Evolutionary conservation across 2,888 invertebrate genomes (phyloP).

Genomic region (Caenorhabditis zanzibari): DNA sequence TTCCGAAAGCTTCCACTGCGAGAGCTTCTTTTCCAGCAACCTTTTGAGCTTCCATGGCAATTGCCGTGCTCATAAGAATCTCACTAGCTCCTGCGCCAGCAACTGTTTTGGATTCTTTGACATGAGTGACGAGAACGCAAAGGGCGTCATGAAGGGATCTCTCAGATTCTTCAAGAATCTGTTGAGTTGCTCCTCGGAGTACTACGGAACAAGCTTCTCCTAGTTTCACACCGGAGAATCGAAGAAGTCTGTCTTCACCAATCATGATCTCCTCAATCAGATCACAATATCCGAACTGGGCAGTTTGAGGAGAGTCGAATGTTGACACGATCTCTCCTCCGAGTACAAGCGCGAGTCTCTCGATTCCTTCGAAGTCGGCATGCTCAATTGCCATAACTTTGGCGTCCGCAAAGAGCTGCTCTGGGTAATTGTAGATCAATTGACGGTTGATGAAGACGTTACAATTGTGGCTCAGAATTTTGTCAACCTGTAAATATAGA

Average conservation of each 20-base stretch:
- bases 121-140: slow-evolving; percentile 96
- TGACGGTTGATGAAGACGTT: slow-evolving; percentile 99
- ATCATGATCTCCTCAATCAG: slow-evolving; percentile 98
- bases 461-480: slow-evolving; percentile 94
- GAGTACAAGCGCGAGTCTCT: slow-evolving; percentile 95
- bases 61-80: slow-evolving; percentile 97
- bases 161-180: slow-evolving; percentile 98
- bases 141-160: slow-evolving; percentile 98
- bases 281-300: slow-evolving; percentile 95
- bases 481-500: slow-evolving; percentile 86
- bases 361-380: slow-evolving; percentile 99
- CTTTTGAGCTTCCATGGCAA: slow-evolving; percentile 84
- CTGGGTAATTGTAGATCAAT: slow-evolving; percentile 99
- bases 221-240: slow-evolving; percentile 87
- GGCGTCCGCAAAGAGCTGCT: slow-evolving; percentile 98
- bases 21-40: slow-evolving; percentile 95
- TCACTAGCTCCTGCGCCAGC: slow-evolving; percentile 90
- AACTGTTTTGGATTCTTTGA: slow-evolving; percentile 93
- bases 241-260: slow-evolving; percentile 95
- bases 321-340: slow-evolving; percentile 99
- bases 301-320: slow-evolving; percentile 94
- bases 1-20: slow-evolving; percentile 96
- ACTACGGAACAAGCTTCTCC: slow-evolving; percentile 97
- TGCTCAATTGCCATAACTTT: slow-evolving; percentile 98
- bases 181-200: slow-evolving; percentile 97